These are phyloP conservation scores for Spisula subtruncata DNA, from an alignment of 2,888 invertebrate species.

Conservation along the genomic window DNA sequence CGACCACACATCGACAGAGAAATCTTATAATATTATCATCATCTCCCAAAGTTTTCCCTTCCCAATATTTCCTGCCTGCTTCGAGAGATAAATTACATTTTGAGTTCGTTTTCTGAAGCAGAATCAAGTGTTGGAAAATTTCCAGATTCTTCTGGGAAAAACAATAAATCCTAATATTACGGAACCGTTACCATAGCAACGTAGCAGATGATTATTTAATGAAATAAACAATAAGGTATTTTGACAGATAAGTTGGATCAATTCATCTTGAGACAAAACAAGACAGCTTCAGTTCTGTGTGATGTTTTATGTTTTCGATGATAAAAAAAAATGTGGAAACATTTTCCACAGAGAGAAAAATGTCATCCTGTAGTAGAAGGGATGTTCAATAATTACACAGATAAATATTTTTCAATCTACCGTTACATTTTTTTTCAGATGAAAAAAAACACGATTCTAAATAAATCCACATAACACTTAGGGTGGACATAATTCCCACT, in stretches of 20 bases:
- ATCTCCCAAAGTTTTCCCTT: slow-evolving; percentile 21
- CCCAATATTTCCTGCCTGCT: background rate
- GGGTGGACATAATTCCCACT: too few species aligned
- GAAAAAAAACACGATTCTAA: too few species aligned
- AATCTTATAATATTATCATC: background rate
- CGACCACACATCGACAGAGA: background rate
- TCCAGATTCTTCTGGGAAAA: slow-evolving; percentile 51
- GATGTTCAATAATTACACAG: too few species aligned
- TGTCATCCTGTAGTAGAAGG: too few species aligned
- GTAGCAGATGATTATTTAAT: slow-evolving; percentile 66
- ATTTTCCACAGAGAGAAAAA: too few species aligned
- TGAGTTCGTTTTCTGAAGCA: slow-evolving; percentile 37
- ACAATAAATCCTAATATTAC: slow-evolving; percentile 74
- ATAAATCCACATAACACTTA: too few species aligned
- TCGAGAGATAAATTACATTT: slow-evolving; percentile 25
- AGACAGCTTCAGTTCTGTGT: background rate
- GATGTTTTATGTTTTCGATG: background rate
- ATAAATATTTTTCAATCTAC: too few species aligned
- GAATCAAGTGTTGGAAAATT: slow-evolving; percentile 43
- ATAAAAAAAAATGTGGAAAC: too few species aligned
- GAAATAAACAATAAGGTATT: slow-evolving; percentile 73
- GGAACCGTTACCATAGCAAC: slow-evolving; percentile 69
- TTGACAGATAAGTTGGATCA: slow-evolving; percentile 71
- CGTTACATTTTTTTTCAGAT: too few species aligned
- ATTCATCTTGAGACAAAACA: slow-evolving; percentile 48